Conservation (phyloP, 1,140 invertebrate genomes). For the Helicoverpa zea region DNA sequence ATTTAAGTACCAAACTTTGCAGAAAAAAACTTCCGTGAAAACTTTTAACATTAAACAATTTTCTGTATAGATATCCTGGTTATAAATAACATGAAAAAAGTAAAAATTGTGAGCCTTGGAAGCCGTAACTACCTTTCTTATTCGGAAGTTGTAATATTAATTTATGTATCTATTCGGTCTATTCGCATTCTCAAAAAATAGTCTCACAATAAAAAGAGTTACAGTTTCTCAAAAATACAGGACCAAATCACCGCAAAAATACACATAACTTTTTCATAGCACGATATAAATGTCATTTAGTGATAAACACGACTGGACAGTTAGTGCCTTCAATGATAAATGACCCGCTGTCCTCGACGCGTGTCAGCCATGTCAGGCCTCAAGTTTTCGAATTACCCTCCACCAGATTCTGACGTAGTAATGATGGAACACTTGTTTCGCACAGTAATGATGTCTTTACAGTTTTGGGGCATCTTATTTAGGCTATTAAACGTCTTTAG, state of each 20-base stretch:
- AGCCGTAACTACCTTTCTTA: neutral
- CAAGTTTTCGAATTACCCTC: constrained; percentile 42
- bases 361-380: constrained; percentile 30
- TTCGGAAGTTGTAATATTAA: neutral
- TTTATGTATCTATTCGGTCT: neutral
- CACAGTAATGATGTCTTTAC: neutral
- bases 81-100: constrained; percentile 16
- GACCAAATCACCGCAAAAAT: neutral
- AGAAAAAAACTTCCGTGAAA: neutral
- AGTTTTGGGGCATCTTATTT: too few relatives aligned
- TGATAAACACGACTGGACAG: constrained; percentile 36
- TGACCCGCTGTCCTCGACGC: constrained; percentile 36
- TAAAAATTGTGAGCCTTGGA: neutral
- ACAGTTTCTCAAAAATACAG: neutral
- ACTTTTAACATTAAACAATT: constrained; percentile 32
- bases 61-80: neutral
- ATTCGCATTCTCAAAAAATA: neutral
- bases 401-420: constrained; percentile 24
- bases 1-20: constrained; percentile 14
- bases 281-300: constrained; percentile 38
- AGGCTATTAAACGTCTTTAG: too few relatives aligned
- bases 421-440: neutral
- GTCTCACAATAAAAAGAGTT: neutral
- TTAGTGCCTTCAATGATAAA: constrained; percentile 39
- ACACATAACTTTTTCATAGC: constrained; percentile 14